Evolutionary conservation across 2,797 vertebrate species (phyloP).

Genomic region (Monodelphis domestica): DNA sequence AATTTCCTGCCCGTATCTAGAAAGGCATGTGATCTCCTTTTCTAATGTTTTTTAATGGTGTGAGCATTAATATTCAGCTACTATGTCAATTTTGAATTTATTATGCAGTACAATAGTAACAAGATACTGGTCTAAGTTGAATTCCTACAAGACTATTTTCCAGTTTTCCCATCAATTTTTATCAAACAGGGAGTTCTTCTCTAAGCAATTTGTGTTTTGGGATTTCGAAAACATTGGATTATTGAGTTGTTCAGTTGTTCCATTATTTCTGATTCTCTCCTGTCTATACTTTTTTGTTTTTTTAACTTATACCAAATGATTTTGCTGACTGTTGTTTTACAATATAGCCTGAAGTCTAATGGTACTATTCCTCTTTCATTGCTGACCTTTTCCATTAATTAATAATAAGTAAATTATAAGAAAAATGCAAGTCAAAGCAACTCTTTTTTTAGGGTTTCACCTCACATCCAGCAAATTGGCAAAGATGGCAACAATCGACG

Average conservation of each 20-base stretch:
- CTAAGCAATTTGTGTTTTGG: background rate
- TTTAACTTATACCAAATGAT: background rate
- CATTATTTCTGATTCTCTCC: background rate
- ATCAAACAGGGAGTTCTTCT: background rate
- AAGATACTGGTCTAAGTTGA: background rate
- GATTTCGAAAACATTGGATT: background rate
- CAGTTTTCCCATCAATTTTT: background rate
- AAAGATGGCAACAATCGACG: background rate
- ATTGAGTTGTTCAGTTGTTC: too few species aligned
- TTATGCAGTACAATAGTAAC: background rate
- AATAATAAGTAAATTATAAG: background rate
- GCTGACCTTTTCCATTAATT: background rate
- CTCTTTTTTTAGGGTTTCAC: background rate
- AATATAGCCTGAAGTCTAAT: background rate
- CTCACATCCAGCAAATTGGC: background rate
- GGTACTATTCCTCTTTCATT: background rate
- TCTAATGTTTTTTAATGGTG: background rate
- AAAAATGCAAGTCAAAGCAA: background rate
- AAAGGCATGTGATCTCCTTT: background rate
- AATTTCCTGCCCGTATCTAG: background rate
- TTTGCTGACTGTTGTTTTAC: background rate
- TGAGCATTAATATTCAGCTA: background rate
- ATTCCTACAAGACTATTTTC: background rate
- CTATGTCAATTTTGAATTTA: background rate
- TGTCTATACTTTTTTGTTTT: background rate